Base-by-base conservation (phyloP, 2,113 vertebrate genomes). In the Odontesthes bonariensis region DNA sequence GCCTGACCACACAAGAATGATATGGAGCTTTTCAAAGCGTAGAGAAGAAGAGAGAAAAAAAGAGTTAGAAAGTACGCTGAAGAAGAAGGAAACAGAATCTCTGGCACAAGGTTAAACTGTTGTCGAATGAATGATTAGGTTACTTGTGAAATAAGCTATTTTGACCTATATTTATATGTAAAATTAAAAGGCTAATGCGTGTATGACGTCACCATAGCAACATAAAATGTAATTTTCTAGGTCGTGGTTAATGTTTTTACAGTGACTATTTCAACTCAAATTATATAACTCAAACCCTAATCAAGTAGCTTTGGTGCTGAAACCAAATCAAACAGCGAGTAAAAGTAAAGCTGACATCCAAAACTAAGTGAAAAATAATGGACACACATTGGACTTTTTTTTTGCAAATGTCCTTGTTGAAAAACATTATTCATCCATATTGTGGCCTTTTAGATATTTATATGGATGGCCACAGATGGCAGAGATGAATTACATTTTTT, bases 1-100 rank as follows among this genome's bases (percentile, higher is more conserved):
- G 64, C 60, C 67, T 33, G 44, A 76, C 76, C 64, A 67, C 79
- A 68, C 73, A 72, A 57, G 54, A 84, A 70, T 77, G 53, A 81
- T 68, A 76, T 2, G 33, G 59, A 61, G 60, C 61, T 63, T 51
- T 76, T 76, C 60, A 70, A 52, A 64, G 54, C 6, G 8, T 10
- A 8, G 59, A 68, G 22, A 49, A 3, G 27, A 33, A 19, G 35
- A 38, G 35, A 38, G 35, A 27, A 27, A 27, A 27, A 3, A 27
- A 20, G 2, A 19, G 20, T 40, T 33, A 49, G 44, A 44, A 54
- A 56, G 17, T 13, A 32, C 1, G 19, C 33, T 14, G 19, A 46
- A 47, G 38, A 55, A 32, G 16, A 40, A 32, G 40, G 9, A 16
- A 12, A 57, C 53, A 27, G 32, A 20, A 53, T 20, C 22, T 52